Conservation (phyloP, 2,888 invertebrate genomes). For the Melieria crassipennis region DNA sequence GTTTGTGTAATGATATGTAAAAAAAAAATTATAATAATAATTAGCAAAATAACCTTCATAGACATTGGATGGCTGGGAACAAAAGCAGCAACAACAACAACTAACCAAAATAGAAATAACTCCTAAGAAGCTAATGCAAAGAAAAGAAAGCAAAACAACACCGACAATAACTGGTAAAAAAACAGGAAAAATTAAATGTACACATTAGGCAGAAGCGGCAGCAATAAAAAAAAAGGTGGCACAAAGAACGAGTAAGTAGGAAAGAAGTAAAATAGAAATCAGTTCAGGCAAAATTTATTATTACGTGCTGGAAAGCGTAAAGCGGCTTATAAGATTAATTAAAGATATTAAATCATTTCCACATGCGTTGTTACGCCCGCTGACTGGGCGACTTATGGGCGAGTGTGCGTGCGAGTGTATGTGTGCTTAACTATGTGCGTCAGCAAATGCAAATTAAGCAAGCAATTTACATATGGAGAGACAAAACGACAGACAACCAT, state of each 20-base stretch:
- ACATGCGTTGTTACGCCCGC: conserved; percentile 10
- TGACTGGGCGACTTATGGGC: conserved; percentile 1
- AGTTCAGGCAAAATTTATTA: not conserved
- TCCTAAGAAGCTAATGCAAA: too few species aligned
- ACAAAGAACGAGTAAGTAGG: not conserved
- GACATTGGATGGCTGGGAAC: too few species aligned
- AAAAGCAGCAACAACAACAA: not conserved
- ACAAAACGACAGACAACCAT: conserved; percentile 59
- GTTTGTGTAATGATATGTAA: too few species aligned
- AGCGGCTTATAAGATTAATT: conserved; percentile 20
- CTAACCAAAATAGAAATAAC: too few species aligned
- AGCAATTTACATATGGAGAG: conserved; percentile 28
- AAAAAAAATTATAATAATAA: too few species aligned
- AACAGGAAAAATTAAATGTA: not conserved
- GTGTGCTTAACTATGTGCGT: not conserved
- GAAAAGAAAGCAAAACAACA: too few species aligned
- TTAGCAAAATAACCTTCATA: too few species aligned
- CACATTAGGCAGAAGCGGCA: not conserved
- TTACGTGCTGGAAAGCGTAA: conserved; percentile 14
- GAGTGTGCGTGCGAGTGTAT: not conserved
- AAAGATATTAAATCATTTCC: conserved; percentile 21
- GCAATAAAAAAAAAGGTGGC: not conserved
- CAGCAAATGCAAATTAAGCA: not conserved
- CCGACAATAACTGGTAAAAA: too few species aligned
- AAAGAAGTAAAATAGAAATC: not conserved